Base-by-base conservation (phyloP, 2,797 vertebrate genomes). In the Sebastes paucispinis region DNA sequence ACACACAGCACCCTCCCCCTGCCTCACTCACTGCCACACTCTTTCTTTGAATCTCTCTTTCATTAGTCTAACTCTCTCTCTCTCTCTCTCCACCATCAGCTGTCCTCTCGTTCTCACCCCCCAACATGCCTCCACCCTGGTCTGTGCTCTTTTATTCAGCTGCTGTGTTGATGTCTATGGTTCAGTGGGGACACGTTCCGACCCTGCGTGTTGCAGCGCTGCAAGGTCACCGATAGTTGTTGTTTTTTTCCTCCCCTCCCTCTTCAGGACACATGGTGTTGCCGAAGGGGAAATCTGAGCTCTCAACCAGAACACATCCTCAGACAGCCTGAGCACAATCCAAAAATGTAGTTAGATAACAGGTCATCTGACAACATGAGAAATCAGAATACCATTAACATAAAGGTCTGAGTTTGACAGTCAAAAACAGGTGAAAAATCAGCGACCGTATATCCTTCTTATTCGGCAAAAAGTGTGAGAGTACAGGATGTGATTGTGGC, bases 121-220 rank as follows among this genome's bases (percentile, higher is more conserved):
- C 32, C 77, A 60, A 67, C 69, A 24, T 78, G 58, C 83, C 72
- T 73, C 63, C n/a, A 22, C 67, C 54, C 79, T 8, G 1, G 63
- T 77, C 80, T 73, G 79, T 66, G 86, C 65, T 82, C 89, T 90
- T 92, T 89, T 91, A 86, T 83, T 94, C 90, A 94, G 92, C 93
- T 91, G 92, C 89, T 84, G 76, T 77, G 86, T 86, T 86, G 84
- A 81, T 84, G 83, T 81, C 62, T 82, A 57, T 67, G 82, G 74
- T 82, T 84, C 85, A 79, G 76, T 20, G 73, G 81, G 89, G 87
- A 83, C 84, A 69, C 24, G 79, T 86, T 75, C 59, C 4, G 64
- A 81, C 78, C 57, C 81, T 78, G 85, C 13, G 59, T 85, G 87
- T 68, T 86, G 80, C 77, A 77, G 84, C 81, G 88, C 87, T 87